phyloP scores from a whole-genome alignment of 1,140 invertebrate genomes.

The Dreissena rostriformis region DNA sequence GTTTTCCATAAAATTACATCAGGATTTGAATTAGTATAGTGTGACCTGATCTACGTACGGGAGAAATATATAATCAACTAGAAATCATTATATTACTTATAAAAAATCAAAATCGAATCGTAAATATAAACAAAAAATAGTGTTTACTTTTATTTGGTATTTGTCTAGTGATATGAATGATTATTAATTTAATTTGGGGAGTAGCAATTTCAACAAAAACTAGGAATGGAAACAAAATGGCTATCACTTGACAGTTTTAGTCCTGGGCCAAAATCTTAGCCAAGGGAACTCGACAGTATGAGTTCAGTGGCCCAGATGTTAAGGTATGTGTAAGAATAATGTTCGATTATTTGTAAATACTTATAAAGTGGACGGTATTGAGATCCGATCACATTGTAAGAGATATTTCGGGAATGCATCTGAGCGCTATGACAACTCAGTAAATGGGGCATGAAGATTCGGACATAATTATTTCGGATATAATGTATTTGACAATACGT shows the following conservation, averaged over 20 bases:
- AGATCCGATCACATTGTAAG: neutral
- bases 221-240: constrained; percentile 57
- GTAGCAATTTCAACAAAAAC: neutral
- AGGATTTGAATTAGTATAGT: no score
- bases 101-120: no score
- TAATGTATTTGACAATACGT: neutral
- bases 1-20: no score
- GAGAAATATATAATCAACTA: no score
- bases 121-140: no score
- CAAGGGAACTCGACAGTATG: constrained; percentile 63
- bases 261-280: constrained; percentile 44
- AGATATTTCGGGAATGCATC: neutral
- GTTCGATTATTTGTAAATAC: neutral
- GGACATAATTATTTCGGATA: no score
- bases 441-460: neutral
- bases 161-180: no score
- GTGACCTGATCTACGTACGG: no score
- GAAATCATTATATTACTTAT: no score
- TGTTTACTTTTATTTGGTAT: no score
- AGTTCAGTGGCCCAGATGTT: constrained; percentile 73
- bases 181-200: no score
- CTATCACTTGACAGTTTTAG: constrained; percentile 57
- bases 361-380: neutral
- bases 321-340: constrained; percentile 59
- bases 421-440: constrained; percentile 12